Evolutionary conservation across 2,113 vertebrate genomes (phyloP).

Genomic region (Orcinus orca): DNA sequence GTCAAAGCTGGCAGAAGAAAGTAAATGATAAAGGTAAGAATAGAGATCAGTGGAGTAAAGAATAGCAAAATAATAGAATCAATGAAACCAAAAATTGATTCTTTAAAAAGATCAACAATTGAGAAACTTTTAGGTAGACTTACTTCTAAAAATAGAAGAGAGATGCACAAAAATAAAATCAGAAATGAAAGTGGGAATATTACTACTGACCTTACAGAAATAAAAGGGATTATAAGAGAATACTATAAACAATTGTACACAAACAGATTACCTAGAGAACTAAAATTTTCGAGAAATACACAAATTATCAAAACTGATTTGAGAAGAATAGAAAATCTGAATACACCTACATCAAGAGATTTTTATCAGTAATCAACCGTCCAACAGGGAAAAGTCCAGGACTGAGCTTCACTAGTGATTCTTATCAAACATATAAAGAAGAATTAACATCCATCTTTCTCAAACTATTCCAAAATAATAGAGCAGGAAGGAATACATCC

Average conservation of each 20-base stretch:
- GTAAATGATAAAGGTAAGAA: neutral
- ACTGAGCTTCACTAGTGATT: neutral
- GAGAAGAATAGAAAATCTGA: slow-evolving; percentile 17
- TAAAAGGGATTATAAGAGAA: neutral
- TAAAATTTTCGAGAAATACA: neutral
- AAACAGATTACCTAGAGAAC: neutral
- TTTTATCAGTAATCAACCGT: neutral
- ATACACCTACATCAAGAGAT: neutral
- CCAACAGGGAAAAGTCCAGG: neutral
- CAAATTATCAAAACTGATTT: neutral
- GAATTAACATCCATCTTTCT: neutral
- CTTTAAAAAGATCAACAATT: neutral
- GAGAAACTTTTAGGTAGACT: neutral
- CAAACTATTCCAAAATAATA: neutral
- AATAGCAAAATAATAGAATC: neutral
- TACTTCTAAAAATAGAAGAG: neutral
- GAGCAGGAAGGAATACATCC: neutral
- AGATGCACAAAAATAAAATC: neutral
- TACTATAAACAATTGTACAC: neutral
- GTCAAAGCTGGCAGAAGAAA: neutral
- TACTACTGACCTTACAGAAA: neutral
- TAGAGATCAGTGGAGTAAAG: neutral
- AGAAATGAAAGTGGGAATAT: neutral
- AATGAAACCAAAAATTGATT: neutral
- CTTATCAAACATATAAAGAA: neutral